These are phyloP conservation scores for Alentia gelatinosa DNA, from an alignment of 2,888 invertebrate genomes.

Conservation along the genomic window DNA sequence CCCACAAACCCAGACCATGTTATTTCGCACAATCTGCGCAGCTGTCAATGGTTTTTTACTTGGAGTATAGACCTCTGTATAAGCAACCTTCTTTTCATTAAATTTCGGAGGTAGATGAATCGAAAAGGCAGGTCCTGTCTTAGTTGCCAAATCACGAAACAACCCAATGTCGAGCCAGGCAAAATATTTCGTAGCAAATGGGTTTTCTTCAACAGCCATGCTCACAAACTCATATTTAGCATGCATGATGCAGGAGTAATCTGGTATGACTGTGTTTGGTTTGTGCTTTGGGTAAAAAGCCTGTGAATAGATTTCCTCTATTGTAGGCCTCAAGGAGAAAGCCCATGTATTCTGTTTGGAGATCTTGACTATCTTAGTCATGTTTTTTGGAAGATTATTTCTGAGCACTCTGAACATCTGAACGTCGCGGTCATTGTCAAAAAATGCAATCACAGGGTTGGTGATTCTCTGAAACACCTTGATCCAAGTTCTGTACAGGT, in stretches of 20 bases:
- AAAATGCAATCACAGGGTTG: constrained; percentile 72
- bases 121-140: neutral
- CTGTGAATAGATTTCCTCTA: constrained; percentile 68
- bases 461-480: constrained; percentile 68
- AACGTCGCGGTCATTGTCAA: constrained; percentile 67
- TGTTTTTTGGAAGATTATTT: constrained; percentile 60
- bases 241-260: constrained; percentile 76
- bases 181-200: constrained; percentile 71
- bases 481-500: constrained; percentile 72
- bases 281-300: constrained; percentile 70
- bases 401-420: constrained; percentile 65
- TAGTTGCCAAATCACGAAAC: constrained; percentile 67
- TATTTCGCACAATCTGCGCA: constrained; percentile 66
- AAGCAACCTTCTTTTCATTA: constrained; percentile 45
- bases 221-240: constrained; percentile 75
- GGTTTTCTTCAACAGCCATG: constrained; percentile 66
- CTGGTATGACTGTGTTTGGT: constrained; percentile 74
- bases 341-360: constrained; percentile 68
- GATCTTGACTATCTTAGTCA: constrained; percentile 66
- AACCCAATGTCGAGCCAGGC: constrained; percentile 75
- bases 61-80: constrained; percentile 51
- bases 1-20: constrained; percentile 73
- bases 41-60: constrained; percentile 58
- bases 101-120: constrained; percentile 56
- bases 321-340: constrained; percentile 67